A percentile compares a stretch with the other conserved stretches of the same genome.
Evolutionary conservation across 2,113 vertebrate genomes (phyloP).

Genomic region (Rhabdomys dilectus): DNA sequence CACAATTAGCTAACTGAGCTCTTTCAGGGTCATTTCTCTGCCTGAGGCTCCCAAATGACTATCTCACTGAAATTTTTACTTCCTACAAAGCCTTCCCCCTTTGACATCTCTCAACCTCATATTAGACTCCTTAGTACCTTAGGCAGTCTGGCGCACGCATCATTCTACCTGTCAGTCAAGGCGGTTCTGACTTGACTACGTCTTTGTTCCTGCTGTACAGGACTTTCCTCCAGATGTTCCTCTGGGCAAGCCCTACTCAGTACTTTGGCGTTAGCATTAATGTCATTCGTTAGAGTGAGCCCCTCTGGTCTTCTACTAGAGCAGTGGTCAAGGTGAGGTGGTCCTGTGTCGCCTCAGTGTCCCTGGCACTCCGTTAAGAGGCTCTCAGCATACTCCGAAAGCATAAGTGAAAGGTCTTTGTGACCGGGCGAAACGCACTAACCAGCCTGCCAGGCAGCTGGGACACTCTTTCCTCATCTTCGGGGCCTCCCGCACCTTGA

Average conservation of each 20-base stretch:
- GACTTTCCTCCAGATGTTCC: conserved; percentile 19
- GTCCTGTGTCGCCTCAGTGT: not conserved
- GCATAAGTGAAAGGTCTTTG: not conserved
- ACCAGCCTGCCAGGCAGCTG: not conserved
- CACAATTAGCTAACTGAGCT: not conserved
- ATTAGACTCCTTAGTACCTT: not conserved
- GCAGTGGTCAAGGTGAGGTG: not conserved
- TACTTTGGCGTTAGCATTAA: not conserved
- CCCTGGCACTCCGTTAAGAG: not conserved
- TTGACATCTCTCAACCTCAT: not conserved
- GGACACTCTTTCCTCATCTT: not conserved
- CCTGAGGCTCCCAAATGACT: conserved; percentile 1
- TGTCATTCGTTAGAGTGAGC: not conserved
- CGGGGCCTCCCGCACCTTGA: not conserved
- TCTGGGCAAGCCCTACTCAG: not conserved
- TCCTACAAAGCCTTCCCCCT: not conserved
- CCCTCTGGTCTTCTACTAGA: not conserved
- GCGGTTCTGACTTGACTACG: not conserved
- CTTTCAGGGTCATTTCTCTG: conserved; percentile 19
- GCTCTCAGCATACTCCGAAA: not conserved
- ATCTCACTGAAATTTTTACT: not conserved
- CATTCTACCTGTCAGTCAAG: not conserved
- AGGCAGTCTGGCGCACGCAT: too few relatives aligned
- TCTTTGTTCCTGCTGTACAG: not conserved
- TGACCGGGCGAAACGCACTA: not conserved